Evolutionary conservation across 2,113 vertebrate species (phyloP).

Genomic region (Osmerus mordax): DNA sequence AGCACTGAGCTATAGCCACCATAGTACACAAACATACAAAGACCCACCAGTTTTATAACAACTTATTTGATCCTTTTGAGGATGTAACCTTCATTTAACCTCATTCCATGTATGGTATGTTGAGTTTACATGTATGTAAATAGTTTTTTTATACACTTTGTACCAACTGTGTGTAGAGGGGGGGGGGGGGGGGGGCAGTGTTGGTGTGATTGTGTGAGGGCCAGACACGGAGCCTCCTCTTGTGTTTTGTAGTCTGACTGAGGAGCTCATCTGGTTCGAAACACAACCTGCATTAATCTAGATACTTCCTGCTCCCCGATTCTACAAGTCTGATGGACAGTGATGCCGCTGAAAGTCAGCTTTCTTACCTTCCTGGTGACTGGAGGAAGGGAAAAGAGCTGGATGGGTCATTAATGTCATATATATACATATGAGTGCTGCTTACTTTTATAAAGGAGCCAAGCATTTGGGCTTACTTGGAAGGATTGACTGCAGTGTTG

Average conservation of each 20-base stretch:
- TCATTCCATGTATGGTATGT: constrained; percentile 49
- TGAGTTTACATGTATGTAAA: constrained; percentile 11
- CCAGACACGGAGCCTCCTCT: constrained; percentile 38
- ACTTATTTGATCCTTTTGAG: constrained; percentile 26
- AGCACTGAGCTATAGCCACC: too few species aligned
- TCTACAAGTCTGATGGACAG: too few species aligned
- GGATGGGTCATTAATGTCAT: neutral
- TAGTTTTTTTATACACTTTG: constrained; percentile 26
- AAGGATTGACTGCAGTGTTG: neutral
- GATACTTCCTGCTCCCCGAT: too few species aligned
- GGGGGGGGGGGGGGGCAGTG: neutral
- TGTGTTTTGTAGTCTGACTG: constrained; percentile 31
- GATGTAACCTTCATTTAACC: constrained; percentile 42
- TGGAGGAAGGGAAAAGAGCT: constrained; percentile 1
- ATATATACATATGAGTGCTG: neutral
- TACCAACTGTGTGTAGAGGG: constrained; percentile 8
- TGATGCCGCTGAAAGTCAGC: too few species aligned
- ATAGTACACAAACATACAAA: too few species aligned
- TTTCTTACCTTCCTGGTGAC: constrained; percentile 1
- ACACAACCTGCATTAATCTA: neutral
- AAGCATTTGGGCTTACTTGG: neutral
- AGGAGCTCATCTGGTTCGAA: constrained; percentile 39
- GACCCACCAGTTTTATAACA: constrained; percentile 1
- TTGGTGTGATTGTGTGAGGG: constrained; percentile 22
- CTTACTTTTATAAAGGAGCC: constrained; percentile 7